A percentile compares a stretch with the other conserved stretches of the same genome.
Evolutionary conservation across 2,888 invertebrate genomes (phyloP).

Genomic region (Limnephilus auricula): DNA sequence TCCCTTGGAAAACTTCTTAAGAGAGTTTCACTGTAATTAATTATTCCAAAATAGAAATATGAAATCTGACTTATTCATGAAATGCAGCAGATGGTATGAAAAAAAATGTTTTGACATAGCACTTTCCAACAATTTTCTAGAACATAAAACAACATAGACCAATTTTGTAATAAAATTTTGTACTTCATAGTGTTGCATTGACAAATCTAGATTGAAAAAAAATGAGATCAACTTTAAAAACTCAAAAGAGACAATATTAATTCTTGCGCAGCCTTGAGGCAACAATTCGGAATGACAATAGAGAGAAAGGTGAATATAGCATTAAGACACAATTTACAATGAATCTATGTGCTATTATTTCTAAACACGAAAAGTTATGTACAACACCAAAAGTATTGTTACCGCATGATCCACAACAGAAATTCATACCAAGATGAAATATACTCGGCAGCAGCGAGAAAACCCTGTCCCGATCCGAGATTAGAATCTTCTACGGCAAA

Average conservation of each 20-base stretch:
- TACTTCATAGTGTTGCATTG: neutral
- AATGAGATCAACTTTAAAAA: conserved; percentile 50
- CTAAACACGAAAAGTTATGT: neutral
- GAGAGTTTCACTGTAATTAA: too few relatives aligned
- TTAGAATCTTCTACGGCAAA: conserved; percentile 44
- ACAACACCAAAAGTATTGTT: neutral
- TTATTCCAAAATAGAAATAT: neutral
- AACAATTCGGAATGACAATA: neutral
- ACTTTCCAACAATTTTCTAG: neutral
- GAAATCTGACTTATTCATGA: neutral
- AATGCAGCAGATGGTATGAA: neutral
- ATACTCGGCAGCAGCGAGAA: neutral
- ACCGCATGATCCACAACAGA: neutral
- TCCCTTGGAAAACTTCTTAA: too few relatives aligned
- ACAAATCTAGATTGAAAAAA: neutral
- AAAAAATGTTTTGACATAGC: neutral
- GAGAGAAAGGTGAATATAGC: neutral
- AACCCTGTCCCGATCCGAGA: conserved; percentile 51
- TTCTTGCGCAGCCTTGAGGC: neutral
- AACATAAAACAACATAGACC: neutral
- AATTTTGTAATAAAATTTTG: neutral
- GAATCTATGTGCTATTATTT: neutral
- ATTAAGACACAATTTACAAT: conserved; percentile 20
- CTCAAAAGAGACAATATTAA: neutral
- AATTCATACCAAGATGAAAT: neutral